Percentiles rank a stretch among this genome's conserved stretches.
Conservation (phyloP, 2,888 invertebrate species). For the Adelphocoris suturalis region DNA sequence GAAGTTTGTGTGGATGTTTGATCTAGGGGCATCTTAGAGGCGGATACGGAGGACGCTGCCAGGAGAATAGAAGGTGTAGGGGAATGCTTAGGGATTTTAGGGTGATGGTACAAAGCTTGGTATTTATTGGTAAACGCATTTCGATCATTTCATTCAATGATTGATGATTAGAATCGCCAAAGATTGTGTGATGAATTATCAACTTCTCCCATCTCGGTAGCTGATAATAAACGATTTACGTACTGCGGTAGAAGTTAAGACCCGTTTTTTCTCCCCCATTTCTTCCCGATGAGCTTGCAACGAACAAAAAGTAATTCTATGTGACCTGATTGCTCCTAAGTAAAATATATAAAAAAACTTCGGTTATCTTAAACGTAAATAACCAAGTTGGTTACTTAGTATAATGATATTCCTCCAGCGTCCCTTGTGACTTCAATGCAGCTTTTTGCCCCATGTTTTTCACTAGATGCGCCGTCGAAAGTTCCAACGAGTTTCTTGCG, state of each 20-base stretch:
- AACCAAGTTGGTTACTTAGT: not conserved
- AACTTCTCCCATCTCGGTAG: too few relatives aligned
- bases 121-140: too few relatives aligned
- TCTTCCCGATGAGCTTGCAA: not conserved
- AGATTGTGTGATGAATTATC: too few relatives aligned
- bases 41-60: too few relatives aligned
- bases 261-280: not conserved
- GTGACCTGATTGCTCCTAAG: not conserved
- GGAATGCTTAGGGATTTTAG: too few relatives aligned
- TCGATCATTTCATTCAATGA: too few relatives aligned
- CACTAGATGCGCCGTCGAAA: not conserved
- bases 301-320: not conserved
- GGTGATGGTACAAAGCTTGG: too few relatives aligned
- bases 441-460: conserved; percentile 40
- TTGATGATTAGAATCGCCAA: too few relatives aligned
- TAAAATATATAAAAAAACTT: not conserved
- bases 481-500: conserved; percentile 7
- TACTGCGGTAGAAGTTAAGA: not conserved
- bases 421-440: not conserved
- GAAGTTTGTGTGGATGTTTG: too few relatives aligned
- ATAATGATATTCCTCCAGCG: conserved; percentile 9
- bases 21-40: too few relatives aligned
- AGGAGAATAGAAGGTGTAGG: too few relatives aligned
- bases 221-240: too few relatives aligned
- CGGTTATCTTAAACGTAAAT: not conserved